Percentiles rank a stretch among this genome's conserved stretches.
phyloP scores from a whole-genome alignment of 2,797 vertebrate genomes.

The Benthosema pterotum region DNA sequence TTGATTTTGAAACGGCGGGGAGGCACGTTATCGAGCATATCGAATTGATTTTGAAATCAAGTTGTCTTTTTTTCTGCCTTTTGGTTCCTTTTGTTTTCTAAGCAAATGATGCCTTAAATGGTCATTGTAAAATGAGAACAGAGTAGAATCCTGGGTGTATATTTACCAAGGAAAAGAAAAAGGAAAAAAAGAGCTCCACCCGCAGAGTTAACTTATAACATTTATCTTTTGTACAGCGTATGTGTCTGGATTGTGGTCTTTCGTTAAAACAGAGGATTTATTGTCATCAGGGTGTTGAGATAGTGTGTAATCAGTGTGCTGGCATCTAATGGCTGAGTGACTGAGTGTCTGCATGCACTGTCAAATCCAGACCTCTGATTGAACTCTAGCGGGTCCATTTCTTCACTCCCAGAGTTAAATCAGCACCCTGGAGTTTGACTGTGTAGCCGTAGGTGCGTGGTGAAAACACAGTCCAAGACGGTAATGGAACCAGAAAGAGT shows the following conservation, averaged over 20 bases:
- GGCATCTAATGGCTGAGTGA: constrained; percentile 26
- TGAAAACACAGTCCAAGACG: constrained; percentile 52
- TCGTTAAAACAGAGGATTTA: constrained; percentile 32
- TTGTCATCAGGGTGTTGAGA: constrained; percentile 51
- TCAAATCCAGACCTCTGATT: no score
- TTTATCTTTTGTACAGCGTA: neutral
- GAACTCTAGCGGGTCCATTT: no score
- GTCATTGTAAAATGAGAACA: constrained; percentile 43
- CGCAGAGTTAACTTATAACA: no score
- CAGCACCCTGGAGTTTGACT: neutral
- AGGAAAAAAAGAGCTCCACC: no score
- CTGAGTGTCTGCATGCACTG: constrained; percentile 38
- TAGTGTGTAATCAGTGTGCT: constrained; percentile 33
- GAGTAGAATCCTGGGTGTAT: no score
- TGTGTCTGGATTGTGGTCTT: constrained; percentile 37
- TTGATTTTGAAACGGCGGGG: constrained; percentile 68
- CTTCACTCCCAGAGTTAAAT: no score
- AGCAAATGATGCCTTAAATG: constrained; percentile 48
- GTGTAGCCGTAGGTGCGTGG: constrained; percentile 1
- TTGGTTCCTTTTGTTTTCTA: constrained; percentile 33
- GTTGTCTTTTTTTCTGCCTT: constrained; percentile 27
- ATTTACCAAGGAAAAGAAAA: no score
- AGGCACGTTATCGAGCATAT: constrained; percentile 67
- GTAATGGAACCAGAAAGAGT: constrained; percentile 74
- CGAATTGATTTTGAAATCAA: constrained; percentile 69